phyloP scores from a whole-genome alignment of 2,113 vertebrate species.

The Crotophaga sulcirostris region DNA sequence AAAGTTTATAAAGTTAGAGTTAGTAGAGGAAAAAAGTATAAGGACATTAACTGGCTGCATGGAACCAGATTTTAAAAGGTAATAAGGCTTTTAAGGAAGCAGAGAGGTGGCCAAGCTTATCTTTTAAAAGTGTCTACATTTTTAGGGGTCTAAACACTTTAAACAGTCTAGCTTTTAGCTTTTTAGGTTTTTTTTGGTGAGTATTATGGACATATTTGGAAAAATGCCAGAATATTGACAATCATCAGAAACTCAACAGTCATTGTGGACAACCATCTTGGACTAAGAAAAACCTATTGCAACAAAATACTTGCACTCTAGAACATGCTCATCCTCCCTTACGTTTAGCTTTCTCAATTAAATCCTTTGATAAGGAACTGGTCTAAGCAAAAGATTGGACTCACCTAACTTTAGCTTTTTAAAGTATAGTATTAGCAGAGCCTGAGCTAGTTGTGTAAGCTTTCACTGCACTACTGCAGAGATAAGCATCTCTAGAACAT shows the following conservation, averaged over 20 bases:
- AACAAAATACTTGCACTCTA: background rate
- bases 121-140: background rate
- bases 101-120: background rate
- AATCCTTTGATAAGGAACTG: background rate
- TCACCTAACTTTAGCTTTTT: background rate
- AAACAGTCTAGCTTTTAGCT: background rate
- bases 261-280: background rate
- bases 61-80: background rate
- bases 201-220: background rate
- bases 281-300: background rate
- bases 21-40: background rate
- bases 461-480: background rate
- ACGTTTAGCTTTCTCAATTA: background rate
- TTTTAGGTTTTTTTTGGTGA: background rate
- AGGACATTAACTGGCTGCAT: background rate
- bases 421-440: background rate
- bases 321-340: background rate
- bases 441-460: background rate
- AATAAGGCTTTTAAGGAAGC: background rate
- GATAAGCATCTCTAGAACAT: background rate
- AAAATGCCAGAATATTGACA: background rate
- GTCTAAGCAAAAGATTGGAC: background rate
- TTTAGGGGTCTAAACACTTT: background rate
- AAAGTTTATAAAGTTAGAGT: background rate
- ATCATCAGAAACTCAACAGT: background rate